Evolutionary conservation across 2,113 vertebrate genomes (phyloP).

Genomic region (Martes martes): DNA sequence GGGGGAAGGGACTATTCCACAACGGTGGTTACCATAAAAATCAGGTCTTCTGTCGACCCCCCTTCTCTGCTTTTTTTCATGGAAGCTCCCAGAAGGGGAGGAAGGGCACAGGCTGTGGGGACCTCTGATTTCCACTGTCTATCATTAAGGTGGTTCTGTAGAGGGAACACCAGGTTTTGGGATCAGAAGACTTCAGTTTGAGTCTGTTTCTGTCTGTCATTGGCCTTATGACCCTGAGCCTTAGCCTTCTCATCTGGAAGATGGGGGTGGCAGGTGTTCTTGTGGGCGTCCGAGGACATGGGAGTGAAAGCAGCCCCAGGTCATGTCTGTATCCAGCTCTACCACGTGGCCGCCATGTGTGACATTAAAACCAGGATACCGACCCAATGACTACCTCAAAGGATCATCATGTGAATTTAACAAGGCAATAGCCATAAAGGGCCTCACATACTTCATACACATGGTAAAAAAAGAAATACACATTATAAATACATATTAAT

Average conservation of each 20-base stretch:
- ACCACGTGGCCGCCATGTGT: accelerated
- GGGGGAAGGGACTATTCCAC: not conserved
- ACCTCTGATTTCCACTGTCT: not conserved
- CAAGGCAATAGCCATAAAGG: not conserved
- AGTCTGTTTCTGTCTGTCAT: not conserved
- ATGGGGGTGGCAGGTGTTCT: not conserved
- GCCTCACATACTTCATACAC: not conserved
- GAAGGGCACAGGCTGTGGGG: not conserved
- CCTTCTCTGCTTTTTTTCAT: not conserved
- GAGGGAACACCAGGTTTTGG: not conserved
- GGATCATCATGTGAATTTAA: not conserved
- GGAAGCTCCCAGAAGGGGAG: not conserved
- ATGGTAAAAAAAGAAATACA: not conserved
- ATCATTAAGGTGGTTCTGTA: not conserved
- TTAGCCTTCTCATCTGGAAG: not conserved
- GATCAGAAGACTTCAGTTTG: not conserved
- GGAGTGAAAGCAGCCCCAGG: not conserved
- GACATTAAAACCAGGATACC: not conserved
- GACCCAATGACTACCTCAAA: not conserved
- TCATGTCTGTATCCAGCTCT: not conserved
- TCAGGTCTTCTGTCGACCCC: not conserved
- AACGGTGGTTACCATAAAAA: not conserved
- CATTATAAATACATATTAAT: not conserved
- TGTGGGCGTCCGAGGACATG: not conserved
- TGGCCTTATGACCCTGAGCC: not conserved